Percentiles rank a stretch among this genome's conserved stretches.
These are phyloP conservation scores for Agrotis segetum DNA, from an alignment of 2,888 invertebrate species.

Conservation along the genomic window DNA sequence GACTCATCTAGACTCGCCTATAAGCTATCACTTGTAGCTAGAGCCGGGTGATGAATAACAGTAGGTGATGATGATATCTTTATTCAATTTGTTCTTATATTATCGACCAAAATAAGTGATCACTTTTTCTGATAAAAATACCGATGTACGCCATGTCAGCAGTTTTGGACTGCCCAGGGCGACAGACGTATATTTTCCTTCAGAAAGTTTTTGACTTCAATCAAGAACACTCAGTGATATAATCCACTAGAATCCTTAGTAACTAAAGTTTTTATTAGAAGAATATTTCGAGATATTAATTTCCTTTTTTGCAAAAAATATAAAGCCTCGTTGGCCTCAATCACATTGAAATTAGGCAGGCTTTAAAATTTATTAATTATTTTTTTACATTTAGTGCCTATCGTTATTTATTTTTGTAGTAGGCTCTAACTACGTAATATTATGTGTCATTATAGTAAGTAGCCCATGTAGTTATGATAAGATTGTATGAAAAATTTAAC, in stretches of 20 bases:
- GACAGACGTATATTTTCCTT: background rate
- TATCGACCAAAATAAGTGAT: background rate
- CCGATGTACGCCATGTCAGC: background rate
- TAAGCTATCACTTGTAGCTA: background rate
- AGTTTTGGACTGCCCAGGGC: background rate
- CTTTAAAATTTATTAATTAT: background rate
- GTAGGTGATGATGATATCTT: background rate
- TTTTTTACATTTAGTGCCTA: background rate
- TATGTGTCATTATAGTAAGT: no score
- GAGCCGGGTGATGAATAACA: background rate
- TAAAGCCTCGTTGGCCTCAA: background rate
- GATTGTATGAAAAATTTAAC: no score
- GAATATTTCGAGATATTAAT: background rate
- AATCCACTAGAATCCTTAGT: constrained; percentile 7
- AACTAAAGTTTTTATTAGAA: constrained; percentile 14
- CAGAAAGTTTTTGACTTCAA: background rate
- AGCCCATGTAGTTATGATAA: background rate
- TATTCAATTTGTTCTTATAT: background rate
- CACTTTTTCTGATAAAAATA: background rate
- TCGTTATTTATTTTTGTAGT: background rate
- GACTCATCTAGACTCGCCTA: constrained; percentile 10
- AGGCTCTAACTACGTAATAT: no score
- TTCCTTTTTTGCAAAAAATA: background rate
- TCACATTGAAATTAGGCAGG: background rate
- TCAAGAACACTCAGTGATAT: background rate